These are phyloP conservation scores for Cheiracanthium punctorium DNA, from an alignment of 2,888 invertebrate species.

Conservation along the genomic window DNA sequence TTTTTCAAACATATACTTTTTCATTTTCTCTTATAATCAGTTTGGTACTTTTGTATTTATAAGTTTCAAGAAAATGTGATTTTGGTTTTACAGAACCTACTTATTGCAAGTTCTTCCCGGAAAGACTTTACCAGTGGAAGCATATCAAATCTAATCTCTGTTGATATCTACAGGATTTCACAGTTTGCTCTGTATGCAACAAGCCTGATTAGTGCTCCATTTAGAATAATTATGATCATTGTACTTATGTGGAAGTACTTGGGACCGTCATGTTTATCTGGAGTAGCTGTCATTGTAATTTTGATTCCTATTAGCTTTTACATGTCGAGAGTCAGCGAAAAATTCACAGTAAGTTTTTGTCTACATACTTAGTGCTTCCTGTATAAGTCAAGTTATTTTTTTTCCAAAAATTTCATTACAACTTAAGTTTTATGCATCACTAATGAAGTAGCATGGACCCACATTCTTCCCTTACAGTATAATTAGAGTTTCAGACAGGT, in stretches of 20 bases:
- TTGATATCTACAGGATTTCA: constrained; percentile 37
- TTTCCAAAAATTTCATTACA: too few relatives aligned
- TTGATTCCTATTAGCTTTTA: constrained; percentile 40
- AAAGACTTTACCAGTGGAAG: constrained; percentile 36
- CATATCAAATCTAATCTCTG: constrained; percentile 32
- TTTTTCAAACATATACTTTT: neutral
- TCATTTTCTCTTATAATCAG: too few relatives aligned
- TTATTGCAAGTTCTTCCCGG: constrained; percentile 28
- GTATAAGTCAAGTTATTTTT: too few relatives aligned
- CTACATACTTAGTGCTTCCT: too few relatives aligned
- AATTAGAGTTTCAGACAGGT: too few relatives aligned
- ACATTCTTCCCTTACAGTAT: too few relatives aligned
- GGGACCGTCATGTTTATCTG: constrained; percentile 40
- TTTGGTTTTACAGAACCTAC: constrained; percentile 33
- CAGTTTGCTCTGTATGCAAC: constrained; percentile 25
- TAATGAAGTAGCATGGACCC: too few relatives aligned
- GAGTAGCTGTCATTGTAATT: constrained; percentile 36
- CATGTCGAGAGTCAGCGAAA: constrained; percentile 26
- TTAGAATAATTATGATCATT: constrained; percentile 31
- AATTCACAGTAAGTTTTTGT: constrained; percentile 38
- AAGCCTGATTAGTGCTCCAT: constrained; percentile 9
- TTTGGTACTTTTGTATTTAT: too few relatives aligned
- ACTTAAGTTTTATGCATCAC: too few relatives aligned
- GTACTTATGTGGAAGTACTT: constrained; percentile 52
- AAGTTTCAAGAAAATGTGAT: neutral